A percentile compares a stretch with the other conserved stretches of the same genome.
phyloP scores from a whole-genome alignment of 1,140 invertebrate species.

The Choristoneura fumiferana region DNA sequence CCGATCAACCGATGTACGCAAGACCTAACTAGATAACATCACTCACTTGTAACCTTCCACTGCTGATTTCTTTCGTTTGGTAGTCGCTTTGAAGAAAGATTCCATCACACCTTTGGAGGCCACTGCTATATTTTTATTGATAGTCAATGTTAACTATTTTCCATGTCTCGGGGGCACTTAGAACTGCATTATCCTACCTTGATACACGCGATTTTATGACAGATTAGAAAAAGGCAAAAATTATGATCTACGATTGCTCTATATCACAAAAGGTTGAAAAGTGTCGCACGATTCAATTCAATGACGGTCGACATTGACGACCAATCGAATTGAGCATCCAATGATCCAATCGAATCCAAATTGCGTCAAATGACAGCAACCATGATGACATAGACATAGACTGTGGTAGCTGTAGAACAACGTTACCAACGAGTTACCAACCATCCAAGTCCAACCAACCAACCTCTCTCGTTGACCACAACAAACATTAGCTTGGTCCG shows the following conservation, averaged over 20 bases:
- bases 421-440: too few species aligned
- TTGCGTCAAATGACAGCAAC: constrained; percentile 16
- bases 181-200: neutral
- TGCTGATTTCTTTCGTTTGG: constrained; percentile 60
- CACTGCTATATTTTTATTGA: constrained; percentile 13
- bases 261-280: constrained; percentile 8
- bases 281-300: constrained; percentile 15
- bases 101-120: constrained; percentile 57
- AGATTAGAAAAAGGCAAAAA: neutral
- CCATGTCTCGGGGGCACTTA: constrained; percentile 4
- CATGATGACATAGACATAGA: constrained; percentile 17
- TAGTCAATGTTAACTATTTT: constrained; percentile 15
- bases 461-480: too few species aligned
- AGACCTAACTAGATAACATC: constrained; percentile 22
- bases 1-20: constrained; percentile 26
- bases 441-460: too few species aligned
- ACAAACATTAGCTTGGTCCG: too few species aligned
- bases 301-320: neutral
- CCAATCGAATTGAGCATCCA: constrained; percentile 1
- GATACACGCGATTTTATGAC: neutral
- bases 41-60: constrained; percentile 70
- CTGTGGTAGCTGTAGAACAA: too few species aligned
- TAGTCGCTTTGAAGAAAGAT: constrained; percentile 50
- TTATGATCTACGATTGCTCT: neutral
- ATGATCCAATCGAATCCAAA: neutral